Conservation (phyloP, 2,888 invertebrate species). For the Temnothorax rugatulus region DNA sequence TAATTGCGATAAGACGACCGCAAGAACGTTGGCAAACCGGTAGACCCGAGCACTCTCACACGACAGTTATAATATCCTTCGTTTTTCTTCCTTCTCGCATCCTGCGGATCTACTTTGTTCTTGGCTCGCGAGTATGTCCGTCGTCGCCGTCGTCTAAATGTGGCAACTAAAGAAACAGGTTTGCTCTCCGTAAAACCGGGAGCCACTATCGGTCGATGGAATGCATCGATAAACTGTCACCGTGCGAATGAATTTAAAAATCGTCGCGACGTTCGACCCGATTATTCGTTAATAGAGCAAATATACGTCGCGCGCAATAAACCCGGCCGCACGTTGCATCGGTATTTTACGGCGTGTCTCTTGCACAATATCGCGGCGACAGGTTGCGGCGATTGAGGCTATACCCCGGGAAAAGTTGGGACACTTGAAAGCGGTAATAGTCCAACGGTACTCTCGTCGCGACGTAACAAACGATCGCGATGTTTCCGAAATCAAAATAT, state of each 20-base stretch:
- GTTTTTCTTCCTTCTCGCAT: constrained; percentile 19
- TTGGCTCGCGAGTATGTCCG: background rate
- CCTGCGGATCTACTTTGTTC: constrained; percentile 42
- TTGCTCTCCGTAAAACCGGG: constrained; percentile 35
- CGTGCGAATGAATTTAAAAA: constrained; percentile 27
- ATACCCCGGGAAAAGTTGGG: background rate
- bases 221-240: constrained; percentile 17
- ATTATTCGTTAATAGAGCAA: constrained; percentile 38
- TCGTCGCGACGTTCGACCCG: background rate
- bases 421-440: background rate
- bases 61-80: constrained; percentile 13
- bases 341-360: constrained; percentile 18
- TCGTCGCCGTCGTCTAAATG: constrained; percentile 21
- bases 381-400: background rate
- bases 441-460: background rate
- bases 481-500: background rate
- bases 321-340: constrained; percentile 1
- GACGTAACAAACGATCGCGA: background rate
- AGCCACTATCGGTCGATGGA: constrained; percentile 5
- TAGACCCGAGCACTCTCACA: constrained; percentile 4
- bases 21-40: constrained; percentile 50
- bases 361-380: constrained; percentile 33
- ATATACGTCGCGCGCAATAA: constrained; percentile 3
- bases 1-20: constrained; percentile 44
- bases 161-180: constrained; percentile 20